Percentiles rank a stretch among this genome's conserved stretches.
Conservation (phyloP, 1,140 invertebrate species). For the Steinernema feltiae region DNA sequence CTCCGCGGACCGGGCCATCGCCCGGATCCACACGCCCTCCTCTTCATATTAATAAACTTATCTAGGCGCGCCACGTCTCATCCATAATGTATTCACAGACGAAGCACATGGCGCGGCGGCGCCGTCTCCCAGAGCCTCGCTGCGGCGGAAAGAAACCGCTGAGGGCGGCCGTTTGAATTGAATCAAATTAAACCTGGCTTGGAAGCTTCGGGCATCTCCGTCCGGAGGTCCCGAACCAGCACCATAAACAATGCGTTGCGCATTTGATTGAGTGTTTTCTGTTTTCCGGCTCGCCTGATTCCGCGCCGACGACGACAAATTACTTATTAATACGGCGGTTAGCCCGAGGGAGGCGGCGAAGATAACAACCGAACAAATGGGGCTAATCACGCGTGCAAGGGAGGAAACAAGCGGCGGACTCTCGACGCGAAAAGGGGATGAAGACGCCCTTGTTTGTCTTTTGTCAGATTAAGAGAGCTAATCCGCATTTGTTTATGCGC, state of each 20-base stretch:
- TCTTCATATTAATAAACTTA: conserved; percentile 12
- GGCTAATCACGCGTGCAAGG: conserved; percentile 13
- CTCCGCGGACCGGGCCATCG: neutral
- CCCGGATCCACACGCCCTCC: neutral
- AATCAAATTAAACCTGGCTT: too few species aligned
- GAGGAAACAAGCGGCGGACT: too few species aligned
- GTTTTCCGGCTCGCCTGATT: too few species aligned
- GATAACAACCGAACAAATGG: conserved; percentile 9
- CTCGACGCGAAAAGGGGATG: too few species aligned
- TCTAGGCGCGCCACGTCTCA: neutral
- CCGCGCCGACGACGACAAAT: neutral
- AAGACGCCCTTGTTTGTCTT: too few species aligned
- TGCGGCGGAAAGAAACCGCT: neutral
- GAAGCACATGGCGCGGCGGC: neutral
- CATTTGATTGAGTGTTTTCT: too few species aligned
- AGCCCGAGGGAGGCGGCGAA: neutral
- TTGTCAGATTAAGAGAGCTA: conserved; percentile 13
- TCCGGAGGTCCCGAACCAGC: too few species aligned
- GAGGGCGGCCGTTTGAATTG: too few species aligned
- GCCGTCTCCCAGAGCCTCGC: too few species aligned
- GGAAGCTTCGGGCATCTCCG: too few species aligned
- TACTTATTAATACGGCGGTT: conserved; percentile 12
- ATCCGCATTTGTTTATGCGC: conserved; percentile 11
- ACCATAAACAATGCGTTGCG: too few species aligned
- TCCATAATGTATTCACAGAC: conserved; percentile 9